phyloP scores from a whole-genome alignment of 2,113 vertebrate genomes.

The Callaeas wilsoni region DNA sequence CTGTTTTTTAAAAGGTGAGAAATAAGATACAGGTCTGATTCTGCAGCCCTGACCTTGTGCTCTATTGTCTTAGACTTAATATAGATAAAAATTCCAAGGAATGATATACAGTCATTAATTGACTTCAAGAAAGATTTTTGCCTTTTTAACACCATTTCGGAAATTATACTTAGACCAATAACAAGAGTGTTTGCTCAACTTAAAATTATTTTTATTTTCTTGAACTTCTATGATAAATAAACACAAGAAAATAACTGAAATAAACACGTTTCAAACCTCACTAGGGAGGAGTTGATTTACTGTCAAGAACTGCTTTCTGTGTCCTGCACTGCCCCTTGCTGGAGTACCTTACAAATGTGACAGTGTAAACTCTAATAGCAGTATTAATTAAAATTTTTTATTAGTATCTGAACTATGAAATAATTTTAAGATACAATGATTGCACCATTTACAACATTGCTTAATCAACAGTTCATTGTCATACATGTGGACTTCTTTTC shows the following conservation, averaged over 20 bases:
- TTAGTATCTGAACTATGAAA: neutral
- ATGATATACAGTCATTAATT: neutral
- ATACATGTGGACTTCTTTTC: neutral
- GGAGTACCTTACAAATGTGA: slow-evolving; percentile 49
- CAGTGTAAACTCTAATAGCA: neutral
- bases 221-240: neutral
- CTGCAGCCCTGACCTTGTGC: neutral
- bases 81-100: neutral
- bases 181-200: neutral
- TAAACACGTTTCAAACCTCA: neutral
- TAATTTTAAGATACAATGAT: neutral
- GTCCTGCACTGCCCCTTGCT: slow-evolving; percentile 69
- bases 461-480: neutral
- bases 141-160: neutral
- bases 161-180: neutral
- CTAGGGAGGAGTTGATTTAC: neutral
- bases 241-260: neutral
- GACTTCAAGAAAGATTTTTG: neutral
- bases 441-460: neutral
- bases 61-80: neutral
- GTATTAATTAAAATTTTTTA: neutral
- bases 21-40: neutral
- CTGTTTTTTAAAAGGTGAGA: neutral
- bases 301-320: neutral
- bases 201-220: neutral